Percentiles rank a stretch among this genome's conserved stretches.
phyloP scores from a whole-genome alignment of 2,113 vertebrate species.

The Neolamprologus ventralis region DNA sequence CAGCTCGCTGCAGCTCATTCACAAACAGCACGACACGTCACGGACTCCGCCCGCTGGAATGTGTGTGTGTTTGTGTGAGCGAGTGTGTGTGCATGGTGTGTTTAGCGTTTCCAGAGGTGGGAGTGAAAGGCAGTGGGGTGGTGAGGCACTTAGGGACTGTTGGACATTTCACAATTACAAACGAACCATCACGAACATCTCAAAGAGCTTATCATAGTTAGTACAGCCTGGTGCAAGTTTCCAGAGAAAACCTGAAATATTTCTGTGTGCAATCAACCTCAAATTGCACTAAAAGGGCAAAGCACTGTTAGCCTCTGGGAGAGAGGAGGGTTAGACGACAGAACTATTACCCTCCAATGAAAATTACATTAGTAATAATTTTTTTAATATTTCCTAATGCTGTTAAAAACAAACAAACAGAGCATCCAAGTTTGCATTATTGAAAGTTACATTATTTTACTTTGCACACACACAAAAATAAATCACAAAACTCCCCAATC shows the following conservation, averaged over 20 bases:
- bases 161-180: neutral
- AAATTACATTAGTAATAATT: neutral
- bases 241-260: neutral
- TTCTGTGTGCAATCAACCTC: neutral
- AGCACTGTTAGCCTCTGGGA: neutral
- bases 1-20: constrained; percentile 60
- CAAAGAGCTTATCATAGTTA: neutral
- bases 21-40: constrained; percentile 51
- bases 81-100: neutral
- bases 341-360: neutral
- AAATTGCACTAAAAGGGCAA: neutral
- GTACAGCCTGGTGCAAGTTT: neutral
- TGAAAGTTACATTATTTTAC: neutral
- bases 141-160: constrained; percentile 11
- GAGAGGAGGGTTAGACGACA: neutral
- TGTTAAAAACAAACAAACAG: neutral
- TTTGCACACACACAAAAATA: neutral
- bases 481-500: neutral
- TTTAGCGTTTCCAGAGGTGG: neutral
- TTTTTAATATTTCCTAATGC: neutral
- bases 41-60: constrained; percentile 69
- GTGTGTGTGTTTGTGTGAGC: constrained; percentile 33
- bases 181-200: neutral
- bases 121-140: neutral
- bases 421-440: neutral